Base-by-base conservation (phyloP, 2,797 vertebrate species). In the Buceros bicornis region DNA sequence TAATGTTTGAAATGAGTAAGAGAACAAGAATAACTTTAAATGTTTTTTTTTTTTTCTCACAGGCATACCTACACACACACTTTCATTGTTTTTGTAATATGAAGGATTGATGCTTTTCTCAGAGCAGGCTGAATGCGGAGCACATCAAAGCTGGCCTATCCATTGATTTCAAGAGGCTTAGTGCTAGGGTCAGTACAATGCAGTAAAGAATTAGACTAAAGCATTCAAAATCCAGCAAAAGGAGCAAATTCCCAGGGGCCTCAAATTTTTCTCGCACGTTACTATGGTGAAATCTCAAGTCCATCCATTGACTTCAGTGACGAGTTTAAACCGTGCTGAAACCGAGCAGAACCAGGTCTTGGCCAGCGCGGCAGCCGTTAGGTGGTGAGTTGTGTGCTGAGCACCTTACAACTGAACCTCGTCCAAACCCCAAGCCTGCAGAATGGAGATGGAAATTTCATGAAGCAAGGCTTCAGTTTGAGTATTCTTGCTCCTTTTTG, bases 381-480 rank as follows among this genome's bases (percentile, higher is more conserved):
- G 79, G 51, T 17, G 50, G 33, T 17, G 83, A 87, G 73, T 24
- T 89, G 71, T 79, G 37, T 58, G 87, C 64, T 87, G 18, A 94
- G 81, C 64, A 96, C 90, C 96, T 93, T 93, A 29, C 85, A 82
- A 12, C 74, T 93, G 96, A 91, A 85, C 62, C 67, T 67, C 5
- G 1, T 95, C 88, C 96, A 96, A 95, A 54, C 69, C 58, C 40
- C 60, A 43, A 24, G 80, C n/a, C 73, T 89, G 88, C 73, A 87
- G 78, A 85, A 93, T n/a, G 42, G 70, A 77, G 88, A 90, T 94
- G 95, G 95, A 97, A 96, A 95, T 89, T 95, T 87, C 0, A 0
- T 45, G 45, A 80, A 94, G 86, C 1, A 10, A 70, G 37, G 81
- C 83, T 96, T 94, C 83, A 61, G 6, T 13, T 70, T 50, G 78